Conservation (phyloP, 1,140 invertebrate species). For the Chymomyza costata region DNA sequence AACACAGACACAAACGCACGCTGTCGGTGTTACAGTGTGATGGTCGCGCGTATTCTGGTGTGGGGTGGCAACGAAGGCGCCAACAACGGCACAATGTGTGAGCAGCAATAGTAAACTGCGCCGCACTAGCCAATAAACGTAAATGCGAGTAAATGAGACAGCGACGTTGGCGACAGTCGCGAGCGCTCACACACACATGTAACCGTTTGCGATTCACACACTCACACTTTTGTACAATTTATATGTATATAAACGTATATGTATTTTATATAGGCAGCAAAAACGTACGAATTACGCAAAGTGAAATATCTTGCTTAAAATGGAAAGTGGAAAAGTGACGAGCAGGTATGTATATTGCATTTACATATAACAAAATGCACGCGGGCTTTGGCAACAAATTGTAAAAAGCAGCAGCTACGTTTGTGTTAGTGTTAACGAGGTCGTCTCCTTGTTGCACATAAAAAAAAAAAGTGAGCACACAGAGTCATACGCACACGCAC, state of each 20-base stretch:
- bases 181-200: conserved; percentile 33
- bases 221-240: conserved; percentile 7
- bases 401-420: not conserved
- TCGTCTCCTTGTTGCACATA: conserved; percentile 1
- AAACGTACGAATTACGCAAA: conserved; percentile 73
- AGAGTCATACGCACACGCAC: not conserved
- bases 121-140: conserved; percentile 30
- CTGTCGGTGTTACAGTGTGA: conserved; percentile 33
- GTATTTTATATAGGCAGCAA: conserved; percentile 35
- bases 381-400: not conserved
- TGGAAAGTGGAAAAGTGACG: conserved; percentile 71
- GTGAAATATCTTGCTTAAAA: conserved; percentile 74
- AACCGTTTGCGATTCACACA: conserved; percentile 5
- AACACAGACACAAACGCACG: conserved; percentile 42
- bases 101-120: conserved; percentile 54
- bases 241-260: not conserved
- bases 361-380: too few relatives aligned
- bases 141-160: conserved; percentile 42
- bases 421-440: not conserved
- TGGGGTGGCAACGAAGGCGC: conserved; percentile 12
- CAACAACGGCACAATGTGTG: conserved; percentile 18
- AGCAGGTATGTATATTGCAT: too few relatives aligned
- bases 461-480: not conserved
- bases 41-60: conserved; percentile 10
- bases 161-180: conserved; percentile 40